Conservation (phyloP, 2,888 invertebrate genomes). For the Melanostoma scalare region DNA sequence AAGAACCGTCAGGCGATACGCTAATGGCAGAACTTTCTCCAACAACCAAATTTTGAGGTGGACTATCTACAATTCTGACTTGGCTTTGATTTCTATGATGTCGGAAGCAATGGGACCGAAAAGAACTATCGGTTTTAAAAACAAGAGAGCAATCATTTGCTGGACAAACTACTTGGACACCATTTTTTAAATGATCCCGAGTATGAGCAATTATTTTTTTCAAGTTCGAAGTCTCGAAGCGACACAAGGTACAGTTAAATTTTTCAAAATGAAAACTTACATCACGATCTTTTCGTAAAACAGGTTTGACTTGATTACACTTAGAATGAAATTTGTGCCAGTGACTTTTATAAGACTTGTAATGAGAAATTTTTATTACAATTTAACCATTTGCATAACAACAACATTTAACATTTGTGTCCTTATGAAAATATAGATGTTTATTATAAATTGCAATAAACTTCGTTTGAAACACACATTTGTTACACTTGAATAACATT, state of each 20-base stretch:
- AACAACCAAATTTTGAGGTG: neutral
- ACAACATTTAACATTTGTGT: neutral
- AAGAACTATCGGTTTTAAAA: constrained; percentile 9
- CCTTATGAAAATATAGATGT: neutral
- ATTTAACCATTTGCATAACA: constrained; percentile 2
- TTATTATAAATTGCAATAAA: no score
- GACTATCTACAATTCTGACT: no score
- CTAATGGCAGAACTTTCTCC: no score
- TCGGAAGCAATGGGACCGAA: neutral
- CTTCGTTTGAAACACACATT: neutral
- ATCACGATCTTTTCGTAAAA: neutral
- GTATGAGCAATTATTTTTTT: no score
- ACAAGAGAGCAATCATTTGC: no score
- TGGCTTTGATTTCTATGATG: neutral
- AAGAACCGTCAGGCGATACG: no score
- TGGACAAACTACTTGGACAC: no score
- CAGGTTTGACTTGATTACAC: neutral
- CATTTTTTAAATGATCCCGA: no score
- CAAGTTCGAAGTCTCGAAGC: no score
- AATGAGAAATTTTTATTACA: constrained; percentile 10
- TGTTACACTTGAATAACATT: constrained; percentile 6
- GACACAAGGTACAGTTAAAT: no score
- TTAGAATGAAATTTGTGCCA: constrained; percentile 19
- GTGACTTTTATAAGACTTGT: constrained; percentile 22
- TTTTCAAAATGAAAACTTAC: constrained; percentile 12